phyloP scores from a whole-genome alignment of 2,888 invertebrate genomes.

The Alloplasta piceator region DNA sequence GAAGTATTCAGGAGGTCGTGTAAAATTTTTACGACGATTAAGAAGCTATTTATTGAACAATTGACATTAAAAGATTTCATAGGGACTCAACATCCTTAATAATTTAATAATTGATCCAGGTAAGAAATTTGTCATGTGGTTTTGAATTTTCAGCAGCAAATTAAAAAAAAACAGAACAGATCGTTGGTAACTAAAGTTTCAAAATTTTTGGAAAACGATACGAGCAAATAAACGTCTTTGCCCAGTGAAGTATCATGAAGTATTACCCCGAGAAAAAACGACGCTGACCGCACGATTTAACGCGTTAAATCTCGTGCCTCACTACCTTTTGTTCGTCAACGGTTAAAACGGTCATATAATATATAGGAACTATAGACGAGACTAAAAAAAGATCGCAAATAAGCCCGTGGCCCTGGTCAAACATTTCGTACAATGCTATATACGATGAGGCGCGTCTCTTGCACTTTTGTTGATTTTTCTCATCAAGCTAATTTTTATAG shows the following conservation, averaged over 20 bases:
- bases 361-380: constrained; percentile 40
- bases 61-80: too few relatives aligned
- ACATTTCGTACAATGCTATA: constrained; percentile 57
- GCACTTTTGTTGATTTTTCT: constrained; percentile 67
- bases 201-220: constrained; percentile 61
- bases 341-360: constrained; percentile 13
- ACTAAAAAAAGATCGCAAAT: constrained; percentile 66
- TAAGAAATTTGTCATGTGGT: too few relatives aligned
- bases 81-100: too few relatives aligned
- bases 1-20: too few relatives aligned
- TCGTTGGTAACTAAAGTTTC: constrained; percentile 43
- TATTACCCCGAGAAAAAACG: too few relatives aligned
- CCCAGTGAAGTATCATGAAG: neutral
- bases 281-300: too few relatives aligned
- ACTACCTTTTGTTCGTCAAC: constrained; percentile 2
- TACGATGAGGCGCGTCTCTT: constrained; percentile 36
- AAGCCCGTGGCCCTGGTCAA: constrained; percentile 61
- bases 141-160: too few relatives aligned
- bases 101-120: too few relatives aligned
- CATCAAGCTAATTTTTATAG: constrained; percentile 48
- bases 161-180: constrained; percentile 18
- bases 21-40: too few relatives aligned
- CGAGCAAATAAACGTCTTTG: constrained; percentile 57
- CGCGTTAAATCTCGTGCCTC: too few relatives aligned
- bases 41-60: too few relatives aligned